Percentiles rank a stretch among this genome's conserved stretches.
Conservation (phyloP, 92 coral and sea anemone species). For the Phymanthus crucifer region DNA sequence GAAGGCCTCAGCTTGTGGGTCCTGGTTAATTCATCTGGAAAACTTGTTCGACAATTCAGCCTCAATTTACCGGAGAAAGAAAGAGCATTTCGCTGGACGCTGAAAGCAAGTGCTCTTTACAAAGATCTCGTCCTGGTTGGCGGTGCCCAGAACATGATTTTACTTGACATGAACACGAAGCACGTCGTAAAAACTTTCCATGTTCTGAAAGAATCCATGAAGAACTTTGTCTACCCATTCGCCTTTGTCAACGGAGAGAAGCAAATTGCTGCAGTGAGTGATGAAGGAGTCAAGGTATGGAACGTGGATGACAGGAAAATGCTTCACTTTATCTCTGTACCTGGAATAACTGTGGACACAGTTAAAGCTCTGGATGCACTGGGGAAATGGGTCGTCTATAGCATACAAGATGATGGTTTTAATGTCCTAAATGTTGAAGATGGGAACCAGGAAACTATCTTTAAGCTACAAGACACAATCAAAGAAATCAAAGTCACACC, state of each 20-base stretch:
- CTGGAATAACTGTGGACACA: constrained; percentile 45
- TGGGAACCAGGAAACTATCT: constrained; percentile 27
- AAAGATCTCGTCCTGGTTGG: constrained; percentile 40
- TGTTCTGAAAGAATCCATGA: constrained; percentile 47
- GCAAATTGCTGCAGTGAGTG: constrained; percentile 43
- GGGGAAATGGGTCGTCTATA: constrained; percentile 40
- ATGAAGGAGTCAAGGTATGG: constrained; percentile 63
- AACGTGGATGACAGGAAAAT: constrained; percentile 23
- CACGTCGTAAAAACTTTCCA: constrained; percentile 54
- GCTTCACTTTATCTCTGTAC: constrained; percentile 28
- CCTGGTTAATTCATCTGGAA: constrained; percentile 45
- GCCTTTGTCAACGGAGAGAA: constrained; percentile 51
- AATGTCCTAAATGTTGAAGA: constrained; percentile 43
- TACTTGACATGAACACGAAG: constrained; percentile 47
- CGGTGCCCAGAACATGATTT: constrained; percentile 53
- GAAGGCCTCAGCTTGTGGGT: constrained; percentile 54
- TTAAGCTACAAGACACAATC: constrained; percentile 43
- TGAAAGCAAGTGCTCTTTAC: constrained; percentile 25
- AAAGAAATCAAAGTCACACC: constrained; percentile 40
- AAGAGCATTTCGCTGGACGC: constrained; percentile 41
- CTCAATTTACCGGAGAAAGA: constrained; percentile 45
- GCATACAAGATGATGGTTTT: constrained; percentile 55
- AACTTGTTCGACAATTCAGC: constrained; percentile 45
- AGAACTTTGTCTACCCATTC: constrained; percentile 45
- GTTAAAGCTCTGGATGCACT: constrained; percentile 51